Evolutionary conservation across 1,140 invertebrate genomes (phyloP).

Genomic region (Neodiprion virginianus): DNA sequence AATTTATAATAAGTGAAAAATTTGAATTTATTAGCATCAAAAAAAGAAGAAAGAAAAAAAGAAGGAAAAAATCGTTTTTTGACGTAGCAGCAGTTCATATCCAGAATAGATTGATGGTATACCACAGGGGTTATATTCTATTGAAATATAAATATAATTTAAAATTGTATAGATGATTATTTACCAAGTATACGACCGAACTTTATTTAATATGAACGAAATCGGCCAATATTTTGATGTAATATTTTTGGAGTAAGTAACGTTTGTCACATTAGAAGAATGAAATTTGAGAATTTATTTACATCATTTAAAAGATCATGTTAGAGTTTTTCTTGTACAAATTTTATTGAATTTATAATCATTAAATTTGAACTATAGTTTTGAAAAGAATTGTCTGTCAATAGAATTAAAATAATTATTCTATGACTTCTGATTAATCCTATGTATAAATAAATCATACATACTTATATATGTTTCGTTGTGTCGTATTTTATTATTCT

Average conservation of each 20-base stretch:
- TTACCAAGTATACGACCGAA: too few relatives aligned
- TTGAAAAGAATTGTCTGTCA: background rate
- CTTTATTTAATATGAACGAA: too few relatives aligned
- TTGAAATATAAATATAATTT: too few relatives aligned
- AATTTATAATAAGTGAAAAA: too few relatives aligned
- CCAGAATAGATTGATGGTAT: too few relatives aligned
- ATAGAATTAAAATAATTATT: slow-evolving; percentile 2
- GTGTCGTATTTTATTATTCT: background rate
- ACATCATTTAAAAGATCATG: background rate
- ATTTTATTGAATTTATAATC: slow-evolving; percentile 7
- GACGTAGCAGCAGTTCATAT: too few relatives aligned
- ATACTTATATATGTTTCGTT: background rate
- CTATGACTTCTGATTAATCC: background rate
- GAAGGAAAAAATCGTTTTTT: too few relatives aligned
- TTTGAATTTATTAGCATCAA: too few relatives aligned
- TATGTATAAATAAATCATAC: background rate
- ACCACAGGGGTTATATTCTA: too few relatives aligned
- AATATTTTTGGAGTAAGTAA: background rate
- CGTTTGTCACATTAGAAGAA: slow-evolving; percentile 2
- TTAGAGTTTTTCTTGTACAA: slow-evolving; percentile 4
- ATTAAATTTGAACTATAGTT: background rate
- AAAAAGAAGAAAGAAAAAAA: too few relatives aligned
- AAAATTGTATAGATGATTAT: too few relatives aligned
- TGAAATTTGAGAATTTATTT: background rate
- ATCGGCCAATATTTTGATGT: too few relatives aligned